Evolutionary conservation across 2,888 invertebrate genomes (phyloP), one percentile per base, ranked within the genome.

Genomic region (Rhagophthalmus giganteus): DNA sequence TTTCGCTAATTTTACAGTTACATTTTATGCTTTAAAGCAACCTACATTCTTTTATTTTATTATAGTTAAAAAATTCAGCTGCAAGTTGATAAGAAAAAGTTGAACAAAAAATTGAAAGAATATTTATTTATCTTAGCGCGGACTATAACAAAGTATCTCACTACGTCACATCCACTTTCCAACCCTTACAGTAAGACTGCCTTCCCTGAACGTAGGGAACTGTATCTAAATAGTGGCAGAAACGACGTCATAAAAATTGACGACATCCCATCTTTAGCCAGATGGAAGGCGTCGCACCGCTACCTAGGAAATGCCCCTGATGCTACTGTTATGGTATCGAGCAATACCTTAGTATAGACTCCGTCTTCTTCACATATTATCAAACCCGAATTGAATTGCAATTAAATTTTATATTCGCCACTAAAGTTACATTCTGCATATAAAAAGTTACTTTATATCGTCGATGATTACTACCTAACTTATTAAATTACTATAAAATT

Each of bases 171-270:
- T 41, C 26, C 24, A 30, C 40, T 25, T 28, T 31, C 35, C 26
- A 28, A 33, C 52, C 40, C 49, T 50, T 44, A 48, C 41, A 33
- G 33, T 40, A 32, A 35, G 28, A 37, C 35, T 32, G 31, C 40
- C 37, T 39, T 33, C 42, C 44, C 39, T 48, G 37, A 50, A 53
- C 30, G 50, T 42, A 44, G 47, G 56, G 46, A 55, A 41, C 54
- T 59, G 58, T 62, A 62, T 62, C 60, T 62, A 62, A 62, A 62
- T 62, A 62, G 59, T 60, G 58, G 51, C 53, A 41, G 60, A 54
- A 57, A 59, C 58, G 60, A 55, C 58, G 55, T 48, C 55, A 52
- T 62, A 62, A 62, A 62, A 62, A 59, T 62, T 62, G 61, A 60
- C 55, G 55, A 57, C 57, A 40, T 52, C 48, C 54, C 55, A 55